These are phyloP conservation scores for Drosophila auraria DNA, from an alignment of 1,140 invertebrate genomes.

Conservation along the genomic window DNA sequence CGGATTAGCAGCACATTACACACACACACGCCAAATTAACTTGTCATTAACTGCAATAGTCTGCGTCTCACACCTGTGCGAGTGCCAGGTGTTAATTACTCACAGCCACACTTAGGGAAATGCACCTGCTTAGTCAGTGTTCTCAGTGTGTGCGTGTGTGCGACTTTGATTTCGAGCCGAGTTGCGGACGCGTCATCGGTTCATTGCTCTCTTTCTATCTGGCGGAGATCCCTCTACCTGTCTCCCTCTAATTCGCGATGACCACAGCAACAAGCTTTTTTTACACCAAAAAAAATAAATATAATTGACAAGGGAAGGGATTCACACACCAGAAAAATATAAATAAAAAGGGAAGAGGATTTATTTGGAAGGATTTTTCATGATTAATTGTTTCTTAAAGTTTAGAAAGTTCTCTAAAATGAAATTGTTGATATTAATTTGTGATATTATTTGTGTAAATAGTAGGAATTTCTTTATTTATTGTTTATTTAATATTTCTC, in stretches of 20 bases:
- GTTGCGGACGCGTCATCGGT: not conserved
- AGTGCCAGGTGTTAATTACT: conserved; percentile 72
- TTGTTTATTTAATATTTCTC: no score
- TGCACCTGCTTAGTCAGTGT: conserved; percentile 3
- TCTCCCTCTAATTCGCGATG: conserved; percentile 17
- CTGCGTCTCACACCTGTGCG: conserved; percentile 32
- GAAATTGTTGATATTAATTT: no score
- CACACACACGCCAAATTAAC: conserved; percentile 54
- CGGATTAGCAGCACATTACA: conserved; percentile 11
- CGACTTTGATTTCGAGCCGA: conserved; percentile 1
- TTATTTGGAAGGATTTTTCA: no score
- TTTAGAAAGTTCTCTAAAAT: no score
- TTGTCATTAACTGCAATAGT: conserved; percentile 74
- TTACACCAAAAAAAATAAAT: not conserved
- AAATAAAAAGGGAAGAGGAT: not conserved
- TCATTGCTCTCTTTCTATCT: conserved; percentile 22
- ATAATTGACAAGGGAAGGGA: not conserved
- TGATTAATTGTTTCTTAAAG: no score
- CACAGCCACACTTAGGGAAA: conserved; percentile 16
- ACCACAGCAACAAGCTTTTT: not conserved
- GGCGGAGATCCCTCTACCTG: not conserved
- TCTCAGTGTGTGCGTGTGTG: not conserved
- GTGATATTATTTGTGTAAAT: no score
- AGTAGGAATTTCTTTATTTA: no score
- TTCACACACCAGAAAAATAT: no score